Evolutionary conservation across 2,888 invertebrate genomes (phyloP), one percentile per base, ranked within the genome.

Genomic region (Heliconius cydno): DNA sequence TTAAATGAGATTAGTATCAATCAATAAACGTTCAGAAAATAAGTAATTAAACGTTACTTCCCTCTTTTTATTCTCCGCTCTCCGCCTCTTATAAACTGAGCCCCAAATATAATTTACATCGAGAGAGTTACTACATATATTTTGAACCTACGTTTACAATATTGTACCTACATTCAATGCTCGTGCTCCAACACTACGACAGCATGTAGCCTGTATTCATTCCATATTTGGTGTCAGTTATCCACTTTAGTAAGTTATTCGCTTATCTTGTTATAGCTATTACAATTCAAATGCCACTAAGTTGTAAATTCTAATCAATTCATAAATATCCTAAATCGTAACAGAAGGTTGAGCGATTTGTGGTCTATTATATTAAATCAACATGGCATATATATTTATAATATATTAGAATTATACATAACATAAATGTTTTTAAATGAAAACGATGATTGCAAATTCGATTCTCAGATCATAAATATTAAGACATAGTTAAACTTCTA

Each of bases 231-330:
- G 73, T 4, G 0, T 25, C 13, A 73, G 30, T 34, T 60, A 73
- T 34, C n/a, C 25, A 34, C 15, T 34, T 57, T 34, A 57, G 12
- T 73, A 57, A 57, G n/a, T 34, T 30, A 57, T 68, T 41, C 41
- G 34, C 34, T n/a, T 2, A 57, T n/a, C 57, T 25, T 60, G 60
- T 73, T 73, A 73, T n/a, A 73, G n/a, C n/a, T 12, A 4, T n/a
- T 73, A 73, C 73, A 73, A 73, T 73, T 60, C 34, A 73, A 73
- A 73, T 25, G 60, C 60, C n/a, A 60, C 73, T n/a, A 38, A 73
- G 73, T 60, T 73, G 73, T 73, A 60, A 73, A 73, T 73, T 73
- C 60, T 73, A 73, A 73, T 72, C 72, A 57, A 72, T 57, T 52
- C 72, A 34, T 73, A 73, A 73, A 60, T 73, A 73, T 57, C n/a